These are phyloP conservation scores for Erannis defoliaria DNA, from an alignment of 2,888 invertebrate species.

Conservation along the genomic window DNA sequence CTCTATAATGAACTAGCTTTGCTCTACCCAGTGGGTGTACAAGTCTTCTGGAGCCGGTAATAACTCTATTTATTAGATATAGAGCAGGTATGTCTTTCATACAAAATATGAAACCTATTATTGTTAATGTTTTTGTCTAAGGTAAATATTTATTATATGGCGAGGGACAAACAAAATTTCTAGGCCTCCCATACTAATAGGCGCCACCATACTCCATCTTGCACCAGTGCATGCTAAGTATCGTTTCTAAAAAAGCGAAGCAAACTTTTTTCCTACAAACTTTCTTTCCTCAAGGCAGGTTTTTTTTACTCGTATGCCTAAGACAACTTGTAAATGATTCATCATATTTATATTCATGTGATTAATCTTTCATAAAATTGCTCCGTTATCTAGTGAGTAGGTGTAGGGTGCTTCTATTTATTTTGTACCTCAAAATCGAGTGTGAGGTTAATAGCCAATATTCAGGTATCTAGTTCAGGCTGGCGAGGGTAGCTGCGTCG, in stretches of 20 bases:
- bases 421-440: neutral
- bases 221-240: too few relatives aligned
- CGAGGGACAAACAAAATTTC: too few relatives aligned
- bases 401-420: neutral
- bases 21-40: slow-evolving; percentile 1
- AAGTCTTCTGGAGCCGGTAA: neutral
- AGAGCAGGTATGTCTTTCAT: neutral
- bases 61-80: neutral
- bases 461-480: neutral
- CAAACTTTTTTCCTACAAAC: too few relatives aligned
- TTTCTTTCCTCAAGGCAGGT: too few relatives aligned
- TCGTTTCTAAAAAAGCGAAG: too few relatives aligned
- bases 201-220: too few relatives aligned
- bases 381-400: neutral
- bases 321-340: too few relatives aligned
- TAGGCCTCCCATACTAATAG: too few relatives aligned
- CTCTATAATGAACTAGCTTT: slow-evolving; percentile 8
- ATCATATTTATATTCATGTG: too few relatives aligned
- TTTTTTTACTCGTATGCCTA: too few relatives aligned
- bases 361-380: neutral
- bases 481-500: slow-evolving; percentile 7
- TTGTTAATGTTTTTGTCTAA: too few relatives aligned
- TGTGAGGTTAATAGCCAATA: slow-evolving; percentile 8
- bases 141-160: too few relatives aligned
- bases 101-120: neutral